Percentiles rank a stretch among this genome's conserved stretches.
These are phyloP conservation scores for Trachythela sp. DNA, from an alignment of 64 coral and sea anemone genomes.

Conservation along the genomic window DNA sequence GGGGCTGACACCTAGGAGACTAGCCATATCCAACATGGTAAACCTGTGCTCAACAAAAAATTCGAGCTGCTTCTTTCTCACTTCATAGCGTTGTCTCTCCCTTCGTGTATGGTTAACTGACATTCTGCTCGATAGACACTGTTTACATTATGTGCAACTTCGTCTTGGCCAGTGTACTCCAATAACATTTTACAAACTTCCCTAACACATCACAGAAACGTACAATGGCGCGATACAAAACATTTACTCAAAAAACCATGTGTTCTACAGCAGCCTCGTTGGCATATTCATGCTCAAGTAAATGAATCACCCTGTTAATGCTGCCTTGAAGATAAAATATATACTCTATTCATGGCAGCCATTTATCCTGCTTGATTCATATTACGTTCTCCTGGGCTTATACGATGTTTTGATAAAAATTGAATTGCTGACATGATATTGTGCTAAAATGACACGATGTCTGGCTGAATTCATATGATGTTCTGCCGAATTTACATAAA, in stretches of 20 bases:
- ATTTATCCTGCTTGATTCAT: not conserved
- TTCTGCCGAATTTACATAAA: not conserved
- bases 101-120: not conserved
- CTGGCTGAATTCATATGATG: too few species aligned
- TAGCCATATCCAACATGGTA: slow-evolving; percentile 28
- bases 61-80: slow-evolving; percentile 35
- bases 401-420: too few species aligned
- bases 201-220: not conserved
- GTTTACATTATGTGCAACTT: not conserved
- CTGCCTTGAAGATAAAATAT: not conserved
- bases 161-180: not conserved
- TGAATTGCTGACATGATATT: too few species aligned
- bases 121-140: not conserved
- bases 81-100: slow-evolving; percentile 15
- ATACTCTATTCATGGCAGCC: not conserved
- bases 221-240: not conserved
- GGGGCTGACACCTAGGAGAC: slow-evolving; percentile 24
- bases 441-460: too few species aligned
- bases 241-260: not conserved
- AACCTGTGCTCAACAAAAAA: slow-evolving; percentile 45
- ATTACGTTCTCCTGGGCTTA: not conserved
- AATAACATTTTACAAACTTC: not conserved
- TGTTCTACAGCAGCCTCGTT: not conserved
- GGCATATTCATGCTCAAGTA: not conserved
- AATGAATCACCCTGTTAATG: not conserved